phyloP scores from a whole-genome alignment of 2,888 invertebrate genomes.

The Eupithecia vulgata region DNA sequence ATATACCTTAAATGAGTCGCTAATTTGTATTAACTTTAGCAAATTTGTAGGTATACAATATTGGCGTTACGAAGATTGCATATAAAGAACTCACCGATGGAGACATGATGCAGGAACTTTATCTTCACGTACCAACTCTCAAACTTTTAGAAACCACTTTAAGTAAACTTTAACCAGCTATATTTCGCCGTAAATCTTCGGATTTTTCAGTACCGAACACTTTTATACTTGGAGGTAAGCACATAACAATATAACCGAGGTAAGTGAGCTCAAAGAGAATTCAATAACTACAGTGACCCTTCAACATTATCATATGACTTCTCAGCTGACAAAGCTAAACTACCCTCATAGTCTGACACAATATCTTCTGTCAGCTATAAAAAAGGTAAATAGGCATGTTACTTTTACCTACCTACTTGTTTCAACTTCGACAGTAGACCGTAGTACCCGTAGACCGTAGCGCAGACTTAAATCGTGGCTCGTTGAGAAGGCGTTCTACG shows the following conservation, averaged over 20 bases:
- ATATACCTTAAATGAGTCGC: too few relatives aligned
- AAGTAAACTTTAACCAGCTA: neutral
- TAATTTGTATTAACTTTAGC: too few relatives aligned
- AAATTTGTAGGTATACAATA: too few relatives aligned
- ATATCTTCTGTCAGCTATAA: too few relatives aligned
- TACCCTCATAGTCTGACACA: neutral
- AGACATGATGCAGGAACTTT: conserved; percentile 18
- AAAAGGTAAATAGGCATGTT: too few relatives aligned
- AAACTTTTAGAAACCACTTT: neutral
- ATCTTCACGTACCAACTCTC: neutral
- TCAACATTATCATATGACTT: neutral
- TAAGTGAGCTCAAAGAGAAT: neutral
- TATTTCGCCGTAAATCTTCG: neutral
- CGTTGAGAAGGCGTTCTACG: too few relatives aligned
- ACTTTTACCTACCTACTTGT: too few relatives aligned
- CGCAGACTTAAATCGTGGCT: too few relatives aligned
- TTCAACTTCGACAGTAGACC: too few relatives aligned
- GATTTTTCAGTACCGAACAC: neutral
- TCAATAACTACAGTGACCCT: too few relatives aligned
- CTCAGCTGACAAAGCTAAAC: neutral
- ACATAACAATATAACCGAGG: neutral
- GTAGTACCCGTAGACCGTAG: too few relatives aligned
- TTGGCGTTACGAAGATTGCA: neutral
- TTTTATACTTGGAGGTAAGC: neutral
- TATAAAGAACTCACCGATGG: conserved; percentile 26